Evolutionary conservation across 2,888 invertebrate genomes (phyloP).

Genomic region (Cancer borealis): DNA sequence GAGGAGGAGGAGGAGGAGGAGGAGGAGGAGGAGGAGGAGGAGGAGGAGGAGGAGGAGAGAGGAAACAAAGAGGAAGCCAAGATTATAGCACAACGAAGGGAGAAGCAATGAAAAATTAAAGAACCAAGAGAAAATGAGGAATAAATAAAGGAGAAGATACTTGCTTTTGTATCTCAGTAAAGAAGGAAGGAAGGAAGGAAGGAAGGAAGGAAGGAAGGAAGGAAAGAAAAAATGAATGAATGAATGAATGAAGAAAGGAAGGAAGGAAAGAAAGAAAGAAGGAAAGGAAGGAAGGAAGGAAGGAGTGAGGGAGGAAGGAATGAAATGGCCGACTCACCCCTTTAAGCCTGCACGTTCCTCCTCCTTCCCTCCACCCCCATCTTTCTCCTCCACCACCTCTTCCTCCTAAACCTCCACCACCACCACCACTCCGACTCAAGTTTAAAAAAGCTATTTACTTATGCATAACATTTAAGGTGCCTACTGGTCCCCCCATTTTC

Average conservation of each 20-base stretch:
- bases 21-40: background rate
- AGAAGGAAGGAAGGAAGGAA: background rate
- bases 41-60: background rate
- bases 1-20: background rate
- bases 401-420: background rate
- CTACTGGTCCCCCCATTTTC: background rate
- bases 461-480: conserved; percentile 5
- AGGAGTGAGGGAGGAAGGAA: background rate
- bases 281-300: background rate
- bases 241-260: background rate
- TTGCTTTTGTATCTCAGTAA: background rate
- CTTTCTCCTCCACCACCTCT: background rate
- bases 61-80: background rate
- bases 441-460: conserved; percentile 16
- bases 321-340: background rate
- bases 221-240: background rate
- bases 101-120: background rate
- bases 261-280: background rate
- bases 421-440: conserved; percentile 1
- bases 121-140: background rate
- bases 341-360: conserved; percentile 16
- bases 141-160: background rate
- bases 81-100: background rate
- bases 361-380: background rate
- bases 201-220: background rate